These are phyloP conservation scores for Anomalospiza imberbis DNA, from an alignment of 2,797 vertebrate genomes.

Conservation along the genomic window DNA sequence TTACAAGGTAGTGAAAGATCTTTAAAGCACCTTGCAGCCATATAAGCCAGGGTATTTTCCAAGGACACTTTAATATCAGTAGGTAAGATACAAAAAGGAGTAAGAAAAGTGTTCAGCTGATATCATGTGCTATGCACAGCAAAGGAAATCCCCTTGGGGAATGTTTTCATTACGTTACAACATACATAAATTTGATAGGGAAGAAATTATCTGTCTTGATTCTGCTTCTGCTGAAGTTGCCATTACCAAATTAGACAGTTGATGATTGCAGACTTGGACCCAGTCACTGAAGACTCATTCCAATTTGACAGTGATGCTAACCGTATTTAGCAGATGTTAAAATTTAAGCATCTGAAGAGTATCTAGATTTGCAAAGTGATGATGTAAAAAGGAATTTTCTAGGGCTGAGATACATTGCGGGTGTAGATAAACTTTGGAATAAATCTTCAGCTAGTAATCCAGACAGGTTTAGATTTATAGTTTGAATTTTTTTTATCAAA, in stretches of 20 bases:
- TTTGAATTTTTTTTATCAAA: neutral
- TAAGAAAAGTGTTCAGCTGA: neutral
- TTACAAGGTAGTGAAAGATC: neutral
- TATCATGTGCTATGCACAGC: neutral
- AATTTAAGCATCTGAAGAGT: neutral
- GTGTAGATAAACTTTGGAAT: neutral
- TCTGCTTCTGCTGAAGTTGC: slow-evolving; percentile 32
- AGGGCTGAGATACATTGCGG: neutral
- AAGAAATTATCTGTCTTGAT: slow-evolving; percentile 23
- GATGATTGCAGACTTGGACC: slow-evolving; percentile 32
- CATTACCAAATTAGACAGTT: slow-evolving; percentile 45
- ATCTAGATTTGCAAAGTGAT: neutral
- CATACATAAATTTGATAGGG: slow-evolving; percentile 29
- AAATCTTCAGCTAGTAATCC: neutral
- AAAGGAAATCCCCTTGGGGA: neutral
- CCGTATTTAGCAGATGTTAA: slow-evolving; percentile 33
- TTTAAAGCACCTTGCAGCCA: neutral
- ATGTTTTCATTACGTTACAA: slow-evolving; percentile 31
- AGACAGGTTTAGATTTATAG: neutral
- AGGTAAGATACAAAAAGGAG: neutral
- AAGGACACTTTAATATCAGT: neutral
- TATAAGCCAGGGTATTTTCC: neutral
- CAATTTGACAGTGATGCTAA: slow-evolving; percentile 46
- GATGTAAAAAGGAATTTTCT: neutral
- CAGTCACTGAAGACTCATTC: neutral